Base-by-base conservation (phyloP, 2,797 vertebrate species). In the Brachyrhaphis roseni region DNA sequence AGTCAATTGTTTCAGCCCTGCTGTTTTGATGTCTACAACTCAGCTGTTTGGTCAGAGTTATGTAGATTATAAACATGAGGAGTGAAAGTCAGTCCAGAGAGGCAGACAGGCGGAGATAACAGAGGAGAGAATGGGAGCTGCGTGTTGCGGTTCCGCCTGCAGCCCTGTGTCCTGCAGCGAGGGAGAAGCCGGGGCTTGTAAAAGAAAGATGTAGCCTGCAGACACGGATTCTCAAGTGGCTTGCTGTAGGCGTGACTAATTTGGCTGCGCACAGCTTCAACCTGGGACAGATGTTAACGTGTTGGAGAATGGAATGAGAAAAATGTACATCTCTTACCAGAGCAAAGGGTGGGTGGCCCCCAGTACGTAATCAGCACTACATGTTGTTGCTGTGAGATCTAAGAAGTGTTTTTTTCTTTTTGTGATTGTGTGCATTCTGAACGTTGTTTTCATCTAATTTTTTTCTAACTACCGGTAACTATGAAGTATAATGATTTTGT, bases 261-360 rank as follows among this genome's bases (percentile, higher is more conserved):
- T 68, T 82, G 85, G 81, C 78, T 85, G 78, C 64, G 74, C 87
- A 82, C 53, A 80, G 90, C 87, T 88, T 68, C 84, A 79, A 94
- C 93, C 93, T 89, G 88, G 92, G 94, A 94, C 94, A 95, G 95
- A 95, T 96, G 94, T 94, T 94, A 94, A 93, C 92, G 92, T 93
- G 94, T 95, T 86, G 86, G 86, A 88, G 90, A 94, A 93, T 89
- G 95, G 95, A 93, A 95, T 96, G 94, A 93, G 84, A 94, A 93
- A 94, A 95, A 96, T 96, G 94, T 91, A 91, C 90, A 91, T 87
- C 83, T 94, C 89, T 93, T 90, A 89, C 76, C 82, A 84, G 91
- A 92, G 91, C 86, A 78, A 83, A 83, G 90, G 89, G 84, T 85
- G 91, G 92, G 89, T 88, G 92, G 92, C 89, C 64, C 64, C 86